A percentile compares a stretch with the other conserved stretches of the same genome.
phyloP scores from a whole-genome alignment of 2,113 vertebrate species.

The Cynoglossus semilaevis region DNA sequence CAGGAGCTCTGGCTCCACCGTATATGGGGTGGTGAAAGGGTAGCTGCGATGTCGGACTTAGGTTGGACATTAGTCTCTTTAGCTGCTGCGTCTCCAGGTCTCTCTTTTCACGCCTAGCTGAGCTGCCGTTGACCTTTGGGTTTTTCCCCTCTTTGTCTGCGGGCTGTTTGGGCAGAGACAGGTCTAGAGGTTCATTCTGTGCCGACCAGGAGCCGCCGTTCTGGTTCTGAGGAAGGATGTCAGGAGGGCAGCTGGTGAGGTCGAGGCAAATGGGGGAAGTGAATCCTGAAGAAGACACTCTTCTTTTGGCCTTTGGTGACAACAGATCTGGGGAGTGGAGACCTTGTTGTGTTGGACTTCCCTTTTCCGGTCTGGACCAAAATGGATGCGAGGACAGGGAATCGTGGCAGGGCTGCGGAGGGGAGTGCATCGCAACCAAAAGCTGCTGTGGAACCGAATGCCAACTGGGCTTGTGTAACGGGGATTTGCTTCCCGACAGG shows the following conservation, averaged over 20 bases:
- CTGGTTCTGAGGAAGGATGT: constrained; percentile 47
- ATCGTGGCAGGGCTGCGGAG: constrained; percentile 47
- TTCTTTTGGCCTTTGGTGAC: constrained; percentile 59
- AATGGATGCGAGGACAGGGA: constrained; percentile 31
- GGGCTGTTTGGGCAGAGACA: constrained; percentile 74
- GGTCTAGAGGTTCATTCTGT: constrained; percentile 79
- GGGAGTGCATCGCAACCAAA: constrained; percentile 66
- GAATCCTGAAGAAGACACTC: constrained; percentile 55
- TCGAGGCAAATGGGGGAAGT: constrained; percentile 60
- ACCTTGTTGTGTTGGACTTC: constrained; percentile 52
- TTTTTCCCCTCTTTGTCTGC: constrained; percentile 29
- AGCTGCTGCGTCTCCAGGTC: constrained; percentile 34
- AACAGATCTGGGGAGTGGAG: constrained; percentile 46
- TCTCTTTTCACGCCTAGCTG: constrained; percentile 40
- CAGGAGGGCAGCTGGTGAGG: constrained; percentile 54
- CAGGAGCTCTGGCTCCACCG: constrained; percentile 30
- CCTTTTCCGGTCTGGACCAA: constrained; percentile 61
- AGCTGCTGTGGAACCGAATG: constrained; percentile 68
- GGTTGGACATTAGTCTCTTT: constrained; percentile 27
- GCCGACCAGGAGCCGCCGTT: constrained; percentile 42
- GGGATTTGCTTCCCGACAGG: constrained; percentile 58
- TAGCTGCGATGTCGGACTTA: constrained; percentile 52
- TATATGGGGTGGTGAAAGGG: constrained; percentile 47
- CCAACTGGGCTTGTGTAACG: constrained; percentile 65
- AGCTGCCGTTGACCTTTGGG: constrained; percentile 45